These are phyloP conservation scores for Pelodytes ibericus DNA, from an alignment of 2,797 vertebrate species.

Conservation along the genomic window DNA sequence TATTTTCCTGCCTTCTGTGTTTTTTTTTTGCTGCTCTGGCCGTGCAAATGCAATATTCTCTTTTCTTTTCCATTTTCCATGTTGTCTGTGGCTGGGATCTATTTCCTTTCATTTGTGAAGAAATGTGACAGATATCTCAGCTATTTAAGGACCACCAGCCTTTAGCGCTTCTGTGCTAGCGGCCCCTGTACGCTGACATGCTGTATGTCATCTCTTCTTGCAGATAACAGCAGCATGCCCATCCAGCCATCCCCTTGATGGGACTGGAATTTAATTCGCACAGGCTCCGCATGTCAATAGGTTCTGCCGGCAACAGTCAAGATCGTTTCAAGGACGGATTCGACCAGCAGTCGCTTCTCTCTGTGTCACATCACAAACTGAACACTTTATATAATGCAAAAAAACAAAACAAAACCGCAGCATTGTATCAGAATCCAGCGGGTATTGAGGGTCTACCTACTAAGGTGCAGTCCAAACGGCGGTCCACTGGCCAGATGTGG, in stretches of 20 bases:
- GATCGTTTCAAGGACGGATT: conserved; percentile 40
- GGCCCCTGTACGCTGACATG: conserved; percentile 22
- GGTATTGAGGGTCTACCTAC: too few relatives aligned
- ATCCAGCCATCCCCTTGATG: conserved; percentile 21
- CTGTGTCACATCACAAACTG: not conserved
- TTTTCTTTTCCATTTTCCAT: not conserved
- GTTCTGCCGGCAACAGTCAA: conserved; percentile 8
- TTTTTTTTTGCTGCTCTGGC: too few relatives aligned
- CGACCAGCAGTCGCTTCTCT: not conserved
- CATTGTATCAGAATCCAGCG: too few relatives aligned
- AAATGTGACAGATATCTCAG: conserved; percentile 43
- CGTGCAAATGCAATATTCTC: too few relatives aligned
- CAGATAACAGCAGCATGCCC: conserved; percentile 29
- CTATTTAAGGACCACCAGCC: conserved; percentile 32
- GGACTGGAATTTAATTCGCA: conserved; percentile 20
- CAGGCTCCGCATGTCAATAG: conserved; percentile 47
- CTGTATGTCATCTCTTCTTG: conserved; percentile 21
- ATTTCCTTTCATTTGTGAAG: not conserved
- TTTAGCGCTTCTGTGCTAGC: conserved; percentile 30
- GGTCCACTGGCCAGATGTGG: too few relatives aligned
- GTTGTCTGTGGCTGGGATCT: conserved; percentile 13
- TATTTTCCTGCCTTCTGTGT: too few relatives aligned
- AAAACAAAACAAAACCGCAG: not conserved
- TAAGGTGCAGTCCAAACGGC: too few relatives aligned
- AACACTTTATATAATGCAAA: not conserved